Base-by-base conservation (phyloP, 2,797 vertebrate species). In the Periparus ater region DNA sequence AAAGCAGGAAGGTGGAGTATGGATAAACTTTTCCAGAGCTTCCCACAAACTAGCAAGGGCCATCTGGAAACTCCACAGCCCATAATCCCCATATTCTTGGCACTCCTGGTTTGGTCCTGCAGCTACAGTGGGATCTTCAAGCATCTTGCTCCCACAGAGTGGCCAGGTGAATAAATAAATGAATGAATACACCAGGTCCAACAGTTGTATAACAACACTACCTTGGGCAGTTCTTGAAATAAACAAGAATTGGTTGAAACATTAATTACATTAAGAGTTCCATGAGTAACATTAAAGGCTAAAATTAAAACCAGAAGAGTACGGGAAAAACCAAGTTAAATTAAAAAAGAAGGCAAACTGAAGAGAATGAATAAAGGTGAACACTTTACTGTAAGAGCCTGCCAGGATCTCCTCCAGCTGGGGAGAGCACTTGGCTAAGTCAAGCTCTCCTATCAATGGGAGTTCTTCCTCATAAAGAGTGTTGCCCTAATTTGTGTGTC, bases 171-270 rank as follows among this genome's bases (percentile, higher is more conserved):
- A 32, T 47, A 34, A 80, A 65, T 25, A 63, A 91, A 55, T 36
- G 18, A 81, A n/a, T 19, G 42, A 44, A 70, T 11, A 19, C 13
- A 42, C 7, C 38, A 55, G 63, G 13, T 17, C 11, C 51, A 44
- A 10, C 22, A 51, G 6, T 26, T 20, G 8, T 2, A 6, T 1
- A 2, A 2, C 21, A 40, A 16, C 23, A 29, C 27, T 3, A 21
- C 8, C 4, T 54, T 17, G 9, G 32, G 11, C 9, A 34, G 17
- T 12, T 61, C 48, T 55, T 60, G 9, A 81, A 82, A 81, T 34
- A 45, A 50, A 36, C 21, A 25, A 40, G 20, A 61, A 48, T 23
- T 45, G 4, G 18, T 42, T 30, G 12, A 60, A 82, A 62, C 36
- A 51, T 1, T 38, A 29, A 38, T 23, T 36, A 20, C 8, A 13